phyloP scores from a whole-genome alignment of 2,888 invertebrate genomes.

The Rhingia rostrata region DNA sequence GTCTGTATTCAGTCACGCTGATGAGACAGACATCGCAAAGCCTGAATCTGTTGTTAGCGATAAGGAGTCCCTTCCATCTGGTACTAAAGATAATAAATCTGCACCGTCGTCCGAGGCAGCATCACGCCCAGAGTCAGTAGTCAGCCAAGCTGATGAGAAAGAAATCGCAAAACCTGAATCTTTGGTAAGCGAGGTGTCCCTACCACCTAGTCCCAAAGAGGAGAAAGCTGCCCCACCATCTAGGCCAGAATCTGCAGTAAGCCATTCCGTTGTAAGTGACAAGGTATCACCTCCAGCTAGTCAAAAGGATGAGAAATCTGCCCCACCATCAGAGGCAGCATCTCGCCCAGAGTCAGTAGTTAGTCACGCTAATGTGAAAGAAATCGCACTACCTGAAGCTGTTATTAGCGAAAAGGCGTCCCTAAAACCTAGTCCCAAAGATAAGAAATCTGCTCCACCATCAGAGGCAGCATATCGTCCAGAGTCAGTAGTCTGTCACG shows the following conservation, averaged over 20 bases:
- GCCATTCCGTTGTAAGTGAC: too few species aligned
- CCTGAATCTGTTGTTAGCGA: background rate
- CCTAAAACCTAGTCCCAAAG: constrained; percentile 63
- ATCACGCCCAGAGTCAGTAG: constrained; percentile 54
- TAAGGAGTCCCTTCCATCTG: constrained; percentile 35
- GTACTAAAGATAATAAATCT: constrained; percentile 56
- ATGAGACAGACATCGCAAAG: constrained; percentile 39
- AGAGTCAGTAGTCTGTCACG: constrained; percentile 35
- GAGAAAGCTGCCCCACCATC: constrained; percentile 69
- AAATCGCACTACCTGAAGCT: constrained; percentile 17
- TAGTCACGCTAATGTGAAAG: background rate
- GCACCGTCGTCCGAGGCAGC: background rate
- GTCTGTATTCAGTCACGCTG: constrained; percentile 25
- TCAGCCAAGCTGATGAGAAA: constrained; percentile 38
- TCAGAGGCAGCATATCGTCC: constrained; percentile 74
- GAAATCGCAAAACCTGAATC: constrained; percentile 15
- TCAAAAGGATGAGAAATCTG: constrained; percentile 20
- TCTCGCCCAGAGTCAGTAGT: constrained; percentile 52
- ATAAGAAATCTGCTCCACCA: constrained; percentile 57
- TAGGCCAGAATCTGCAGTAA: constrained; percentile 69
- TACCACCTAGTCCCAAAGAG: constrained; percentile 67
- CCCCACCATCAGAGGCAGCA: constrained; percentile 37
- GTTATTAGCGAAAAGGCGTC: background rate
- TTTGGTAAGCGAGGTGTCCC: constrained; percentile 2
- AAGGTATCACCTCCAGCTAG: constrained; percentile 5